A percentile compares a stretch with the other conserved stretches of the same genome.
phyloP scores from a whole-genome alignment of 2,888 invertebrate genomes.

The Amphipyra tragopoginis region DNA sequence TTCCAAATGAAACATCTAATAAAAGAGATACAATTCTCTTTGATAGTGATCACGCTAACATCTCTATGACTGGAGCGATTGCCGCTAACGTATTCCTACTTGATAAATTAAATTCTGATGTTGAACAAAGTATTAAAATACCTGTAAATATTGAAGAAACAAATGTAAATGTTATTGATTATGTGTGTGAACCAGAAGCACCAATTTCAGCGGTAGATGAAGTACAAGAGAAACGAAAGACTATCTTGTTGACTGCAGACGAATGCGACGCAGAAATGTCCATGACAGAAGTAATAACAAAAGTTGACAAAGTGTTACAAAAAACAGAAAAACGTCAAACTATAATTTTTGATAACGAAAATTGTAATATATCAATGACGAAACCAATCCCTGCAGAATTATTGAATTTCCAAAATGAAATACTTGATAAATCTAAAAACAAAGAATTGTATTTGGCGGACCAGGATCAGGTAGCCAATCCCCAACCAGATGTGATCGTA shows the following conservation, averaged over 20 bases:
- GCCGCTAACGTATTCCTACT: constrained; percentile 42
- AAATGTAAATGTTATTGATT: constrained; percentile 2
- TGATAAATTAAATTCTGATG: constrained; percentile 27
- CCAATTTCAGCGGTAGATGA: background rate
- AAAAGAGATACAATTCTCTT: constrained; percentile 36
- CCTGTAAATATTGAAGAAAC: constrained; percentile 2
- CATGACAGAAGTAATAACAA: constrained; percentile 10
- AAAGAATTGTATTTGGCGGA: constrained; percentile 2
- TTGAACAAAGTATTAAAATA: constrained; percentile 1
- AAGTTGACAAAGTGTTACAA: constrained; percentile 5
- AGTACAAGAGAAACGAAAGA: constrained; percentile 1
- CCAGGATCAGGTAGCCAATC: constrained; percentile 13
- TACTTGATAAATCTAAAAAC: constrained; percentile 16
- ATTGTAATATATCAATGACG: constrained; percentile 25
- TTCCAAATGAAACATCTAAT: constrained; percentile 8
- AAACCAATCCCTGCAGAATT: constrained; percentile 51
- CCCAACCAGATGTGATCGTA: constrained; percentile 51
- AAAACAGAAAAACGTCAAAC: constrained; percentile 21
- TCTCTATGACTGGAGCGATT: constrained; percentile 44
- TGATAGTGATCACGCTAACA: constrained; percentile 40
- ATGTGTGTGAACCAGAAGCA: constrained; percentile 6
- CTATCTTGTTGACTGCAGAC: background rate
- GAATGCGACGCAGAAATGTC: constrained; percentile 18
- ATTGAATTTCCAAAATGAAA: constrained; percentile 8
- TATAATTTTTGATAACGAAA: constrained; percentile 24